Base-by-base conservation (phyloP, 2,113 vertebrate species). In the Rhea pennata region DNA sequence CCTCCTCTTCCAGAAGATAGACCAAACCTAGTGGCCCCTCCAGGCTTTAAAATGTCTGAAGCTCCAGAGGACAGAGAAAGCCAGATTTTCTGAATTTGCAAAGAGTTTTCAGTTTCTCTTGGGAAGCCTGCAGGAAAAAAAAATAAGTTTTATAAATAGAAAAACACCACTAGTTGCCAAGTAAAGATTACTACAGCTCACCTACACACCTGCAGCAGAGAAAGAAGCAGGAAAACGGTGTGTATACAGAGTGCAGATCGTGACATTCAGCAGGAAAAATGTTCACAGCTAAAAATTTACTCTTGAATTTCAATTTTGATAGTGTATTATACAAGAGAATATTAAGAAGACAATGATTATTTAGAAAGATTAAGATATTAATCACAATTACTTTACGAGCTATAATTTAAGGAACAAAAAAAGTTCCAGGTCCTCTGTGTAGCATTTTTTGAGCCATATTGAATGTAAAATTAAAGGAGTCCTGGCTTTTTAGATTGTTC, bases 291-390 rank as follows among this genome's bases (percentile, higher is more conserved):
- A 78, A 90, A 84, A 85, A 76, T 59, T 91, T 86, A 69, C 87
- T 86, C 82, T 73, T 88, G 19, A 84, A 82, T 94, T 88, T 95
- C 44, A 67, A 66, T 74, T 87, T 91, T 86, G 53, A 76, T 95
- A 24, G 31, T 70, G 20, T 61, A 69, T 80, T 91, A 77, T 80
- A 17, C 54, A 91, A 89, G 72, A 42, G 56, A 92, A 88, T 90
- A 92, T 84, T 88, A 93, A 91, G 75, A 97, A 83, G 42, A 87
- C 62, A 92, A 86, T 81, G 21, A 86, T 92, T 10, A 82, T 94
- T 95, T 95, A 58, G 82, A 87, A 87, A 95, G 70, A 92, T 90
- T 90, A 92, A 91, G 87, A 86, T 93, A 92, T 90, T 95, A 15
- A 59, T 61, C 20, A 46, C 70, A 88, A 82, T 84, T 70, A 9